phyloP scores from a whole-genome alignment of 2,888 invertebrate species.

The Carpatolechia fugitivella region DNA sequence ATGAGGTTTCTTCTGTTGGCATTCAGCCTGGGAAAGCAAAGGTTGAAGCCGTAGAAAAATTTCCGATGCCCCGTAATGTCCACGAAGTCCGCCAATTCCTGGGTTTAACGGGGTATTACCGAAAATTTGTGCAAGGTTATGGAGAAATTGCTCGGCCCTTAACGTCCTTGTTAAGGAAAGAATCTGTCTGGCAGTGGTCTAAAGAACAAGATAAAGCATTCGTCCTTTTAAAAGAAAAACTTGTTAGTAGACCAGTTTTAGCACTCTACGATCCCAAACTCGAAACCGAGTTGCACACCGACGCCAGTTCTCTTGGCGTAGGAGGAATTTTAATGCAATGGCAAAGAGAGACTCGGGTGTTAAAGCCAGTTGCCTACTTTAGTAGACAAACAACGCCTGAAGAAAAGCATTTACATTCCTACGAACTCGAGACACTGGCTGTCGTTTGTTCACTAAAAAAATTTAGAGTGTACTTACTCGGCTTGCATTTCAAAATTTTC shows the following conservation, averaged over 20 bases:
- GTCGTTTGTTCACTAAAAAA: no score
- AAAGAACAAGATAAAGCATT: not conserved
- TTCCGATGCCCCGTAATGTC: slow-evolving; percentile 20
- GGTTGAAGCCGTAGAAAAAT: slow-evolving; percentile 20
- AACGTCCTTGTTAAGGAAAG: slow-evolving; percentile 23
- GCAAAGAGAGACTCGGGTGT: no score
- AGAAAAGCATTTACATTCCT: slow-evolving; percentile 21
- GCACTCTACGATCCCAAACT: slow-evolving; percentile 35
- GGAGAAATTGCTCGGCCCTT: slow-evolving; percentile 24
- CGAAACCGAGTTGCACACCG: no score
- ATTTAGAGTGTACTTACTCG: no score
- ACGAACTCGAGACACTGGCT: no score
- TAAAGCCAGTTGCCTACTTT: no score
- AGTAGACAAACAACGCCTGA: no score
- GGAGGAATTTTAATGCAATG: slow-evolving; percentile 38
- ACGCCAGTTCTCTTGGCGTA: slow-evolving; percentile 31
- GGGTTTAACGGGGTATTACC: slow-evolving; percentile 27
- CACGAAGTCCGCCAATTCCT: no score
- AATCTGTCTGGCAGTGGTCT: slow-evolving; percentile 20
- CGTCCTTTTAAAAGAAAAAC: no score
- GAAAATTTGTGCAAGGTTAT: slow-evolving; percentile 26
- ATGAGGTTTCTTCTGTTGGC: slow-evolving; percentile 23
- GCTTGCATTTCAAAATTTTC: not conserved
- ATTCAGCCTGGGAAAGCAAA: slow-evolving; percentile 21
- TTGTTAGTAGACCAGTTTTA: no score